These are phyloP conservation scores for Nebria ingens DNA, from an alignment of 1,140 invertebrate genomes.

Conservation along the genomic window DNA sequence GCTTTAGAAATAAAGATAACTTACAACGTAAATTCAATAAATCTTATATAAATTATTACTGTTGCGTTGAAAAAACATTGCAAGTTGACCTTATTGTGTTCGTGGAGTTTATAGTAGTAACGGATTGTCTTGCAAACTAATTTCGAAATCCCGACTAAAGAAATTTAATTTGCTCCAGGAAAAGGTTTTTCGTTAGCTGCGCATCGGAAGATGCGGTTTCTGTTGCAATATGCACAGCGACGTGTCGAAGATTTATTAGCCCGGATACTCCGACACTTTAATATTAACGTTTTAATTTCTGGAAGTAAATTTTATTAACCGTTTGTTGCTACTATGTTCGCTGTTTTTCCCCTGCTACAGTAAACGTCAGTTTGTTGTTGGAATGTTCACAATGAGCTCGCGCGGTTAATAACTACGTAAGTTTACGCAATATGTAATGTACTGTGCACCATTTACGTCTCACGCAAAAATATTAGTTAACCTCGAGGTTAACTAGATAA, in stretches of 20 bases:
- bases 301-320: constrained; percentile 6
- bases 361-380: background rate
- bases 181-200: background rate
- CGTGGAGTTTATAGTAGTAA: no score
- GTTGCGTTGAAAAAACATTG: no score
- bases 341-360: background rate
- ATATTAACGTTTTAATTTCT: constrained; percentile 9
- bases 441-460: background rate
- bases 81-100: no score
- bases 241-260: background rate
- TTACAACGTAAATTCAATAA: no score
- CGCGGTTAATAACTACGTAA: background rate
- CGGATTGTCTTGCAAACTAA: no score
- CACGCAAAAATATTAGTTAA: background rate
- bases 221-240: background rate
- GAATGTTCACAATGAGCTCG: no score
- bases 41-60: no score
- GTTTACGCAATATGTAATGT: background rate
- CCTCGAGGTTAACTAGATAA: background rate
- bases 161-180: background rate
- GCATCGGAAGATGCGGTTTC: no score
- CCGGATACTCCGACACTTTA: constrained; percentile 1
- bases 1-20: no score
- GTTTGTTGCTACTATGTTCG: background rate
- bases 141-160: no score